Conservation (phyloP, 2,797 vertebrate genomes). For the Rhinoraja longicauda region DNA sequence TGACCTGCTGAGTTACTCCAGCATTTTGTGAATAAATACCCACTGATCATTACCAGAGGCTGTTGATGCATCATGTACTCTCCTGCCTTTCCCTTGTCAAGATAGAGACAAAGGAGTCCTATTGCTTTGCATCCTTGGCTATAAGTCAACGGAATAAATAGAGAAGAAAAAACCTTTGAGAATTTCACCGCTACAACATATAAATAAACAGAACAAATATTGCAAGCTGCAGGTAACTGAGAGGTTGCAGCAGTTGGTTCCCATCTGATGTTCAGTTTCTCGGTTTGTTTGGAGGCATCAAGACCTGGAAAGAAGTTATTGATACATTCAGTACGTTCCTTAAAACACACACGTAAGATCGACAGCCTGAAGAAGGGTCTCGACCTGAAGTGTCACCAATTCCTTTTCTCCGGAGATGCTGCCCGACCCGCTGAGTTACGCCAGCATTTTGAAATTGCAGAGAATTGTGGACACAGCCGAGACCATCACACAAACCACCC, state of each 20-base stretch:
- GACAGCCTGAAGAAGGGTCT: too few relatives aligned
- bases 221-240: not conserved
- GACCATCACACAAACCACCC: too few relatives aligned
- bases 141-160: not conserved
- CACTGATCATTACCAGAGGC: too few relatives aligned
- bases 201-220: too few relatives aligned
- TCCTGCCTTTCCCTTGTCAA: not conserved
- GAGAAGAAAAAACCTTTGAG: not conserved
- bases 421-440: too few relatives aligned
- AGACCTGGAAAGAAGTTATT: not conserved
- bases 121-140: not conserved
- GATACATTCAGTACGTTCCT: not conserved
- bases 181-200: not conserved
- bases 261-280: not conserved
- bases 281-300: not conserved
- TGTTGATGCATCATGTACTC: not conserved
- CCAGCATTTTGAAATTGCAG: too few relatives aligned
- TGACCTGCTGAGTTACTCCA: too few relatives aligned
- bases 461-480: too few relatives aligned
- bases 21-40: too few relatives aligned
- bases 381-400: too few relatives aligned
- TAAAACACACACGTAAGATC: not conserved
- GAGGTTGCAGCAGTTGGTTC: not conserved
- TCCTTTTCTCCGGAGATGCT: too few relatives aligned
- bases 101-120: not conserved